phyloP scores from a whole-genome alignment of 2,888 invertebrate species.

The Drosophila falleni region DNA sequence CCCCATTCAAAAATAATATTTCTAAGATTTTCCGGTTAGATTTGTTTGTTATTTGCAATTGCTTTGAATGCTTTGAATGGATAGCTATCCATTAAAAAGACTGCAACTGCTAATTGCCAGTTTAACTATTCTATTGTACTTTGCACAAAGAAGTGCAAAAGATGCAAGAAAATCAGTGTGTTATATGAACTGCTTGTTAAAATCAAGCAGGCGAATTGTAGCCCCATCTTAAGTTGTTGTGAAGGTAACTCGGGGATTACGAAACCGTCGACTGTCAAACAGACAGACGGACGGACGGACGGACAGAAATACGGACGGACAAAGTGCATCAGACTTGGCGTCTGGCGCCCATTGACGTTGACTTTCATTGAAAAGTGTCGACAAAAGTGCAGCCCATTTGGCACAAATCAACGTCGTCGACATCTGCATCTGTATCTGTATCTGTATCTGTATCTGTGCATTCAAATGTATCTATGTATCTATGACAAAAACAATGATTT shows the following conservation, averaged over 20 bases:
- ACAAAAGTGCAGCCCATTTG: conserved; percentile 55
- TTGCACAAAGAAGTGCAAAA: conserved; percentile 12
- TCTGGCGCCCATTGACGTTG: conserved; percentile 55
- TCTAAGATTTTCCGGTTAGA: background rate
- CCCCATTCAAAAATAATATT: background rate
- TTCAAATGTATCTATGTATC: conserved; percentile 45
- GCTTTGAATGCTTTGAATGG: background rate
- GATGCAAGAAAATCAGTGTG: conserved; percentile 3
- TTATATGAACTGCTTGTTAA: conserved; percentile 13
- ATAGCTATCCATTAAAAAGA: background rate
- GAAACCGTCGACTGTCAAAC: conserved; percentile 17
- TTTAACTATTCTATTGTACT: conserved; percentile 20
- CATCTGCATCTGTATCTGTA: conserved; percentile 9
- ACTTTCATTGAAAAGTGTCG: conserved; percentile 47
- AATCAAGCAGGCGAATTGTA: conserved; percentile 10
- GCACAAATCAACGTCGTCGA: conserved; percentile 56
- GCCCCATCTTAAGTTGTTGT: conserved; percentile 17
- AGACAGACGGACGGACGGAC: conserved; percentile 4
- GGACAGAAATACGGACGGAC: too few relatives aligned
- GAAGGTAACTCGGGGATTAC: conserved; percentile 32
- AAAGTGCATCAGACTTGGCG: conserved; percentile 23
- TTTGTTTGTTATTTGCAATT: background rate
- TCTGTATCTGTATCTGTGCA: conserved; percentile 22
- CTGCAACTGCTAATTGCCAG: conserved; percentile 31
- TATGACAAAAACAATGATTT: conserved; percentile 65